Evolutionary conservation across 2,797 vertebrate genomes (phyloP), one percentile per base, ranked within the genome.

Genomic region (Crocodylus rhombifer): DNA sequence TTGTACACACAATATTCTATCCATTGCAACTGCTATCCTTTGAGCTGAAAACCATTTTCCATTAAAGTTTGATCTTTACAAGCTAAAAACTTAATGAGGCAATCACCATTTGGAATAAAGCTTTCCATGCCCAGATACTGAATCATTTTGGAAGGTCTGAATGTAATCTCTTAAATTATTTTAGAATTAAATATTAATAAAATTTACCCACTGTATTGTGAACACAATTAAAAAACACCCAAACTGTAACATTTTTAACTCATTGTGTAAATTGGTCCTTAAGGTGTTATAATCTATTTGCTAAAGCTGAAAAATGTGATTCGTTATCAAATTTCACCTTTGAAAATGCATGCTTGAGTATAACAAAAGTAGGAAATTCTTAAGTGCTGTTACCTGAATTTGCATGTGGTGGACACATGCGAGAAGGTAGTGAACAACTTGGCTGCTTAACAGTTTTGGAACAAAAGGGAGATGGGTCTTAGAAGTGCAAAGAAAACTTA

Each of bases 81-180:
- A 0, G 0, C 21, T 67, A 64, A 73, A 36, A 73, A 55, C 80
- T 13, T 76, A 80, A 17, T 26, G 80, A 60, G 25, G 51, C 30
- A 55, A 71, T 90, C 88, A 86, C 61, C 63, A 78, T 63, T 14
- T 81, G 63, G 23, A 69, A n/a, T 7, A 69, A n/a, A 13, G 60
- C 83, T 89, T 88, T 91, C 56, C 26, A 64, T 81, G 91, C 80
- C 20, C 77, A 51, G 10, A 51, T 51, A 51, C 42, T 51, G 42
- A 51, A 51, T 51, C 17, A 26, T 78, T 92, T 86, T 16, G 82
- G 13, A 91, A 80, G 26, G 21, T n/a, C 84, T 84, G 84, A 15
- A 11, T 16, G 86, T 90, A 93, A 84, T 73, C 81, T 18, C 87
- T 84, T 89, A 61, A 89, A 91, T 80, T 87, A 89, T 60, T 92